phyloP scores from a whole-genome alignment of 2,797 vertebrate genomes.

The Danio choprae region DNA sequence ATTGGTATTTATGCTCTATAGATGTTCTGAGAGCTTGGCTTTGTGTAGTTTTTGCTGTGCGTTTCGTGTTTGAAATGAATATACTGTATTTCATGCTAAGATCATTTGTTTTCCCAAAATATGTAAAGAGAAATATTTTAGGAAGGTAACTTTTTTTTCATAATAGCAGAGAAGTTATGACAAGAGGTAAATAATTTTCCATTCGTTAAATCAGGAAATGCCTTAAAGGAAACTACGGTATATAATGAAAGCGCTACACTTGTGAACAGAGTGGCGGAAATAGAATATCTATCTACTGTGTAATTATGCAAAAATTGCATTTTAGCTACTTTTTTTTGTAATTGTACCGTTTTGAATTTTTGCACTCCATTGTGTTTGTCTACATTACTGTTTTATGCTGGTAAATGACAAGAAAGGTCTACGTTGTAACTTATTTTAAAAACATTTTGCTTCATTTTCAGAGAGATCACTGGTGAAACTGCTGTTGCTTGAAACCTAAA shows the following conservation, averaged over 20 bases:
- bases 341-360: not conserved
- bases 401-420: not conserved
- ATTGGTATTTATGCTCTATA: conserved; percentile 16
- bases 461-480: not conserved
- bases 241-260: not conserved
- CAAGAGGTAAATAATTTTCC: not conserved
- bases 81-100: conserved; percentile 49
- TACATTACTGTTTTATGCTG: not conserved
- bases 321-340: not conserved
- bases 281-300: conserved; percentile 10
- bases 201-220: conserved; percentile 14
- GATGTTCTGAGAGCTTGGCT: conserved; percentile 34
- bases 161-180: not conserved
- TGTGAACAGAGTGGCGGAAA: not conserved
- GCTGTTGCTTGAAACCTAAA: conserved; percentile 4
- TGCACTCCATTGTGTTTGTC: conserved; percentile 17
- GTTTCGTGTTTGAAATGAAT: conserved; percentile 50
- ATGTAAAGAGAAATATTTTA: conserved; percentile 19
- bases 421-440: not conserved
- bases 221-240: not conserved
- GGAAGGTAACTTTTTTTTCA: conserved; percentile 50
- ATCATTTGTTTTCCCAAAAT: conserved; percentile 14
- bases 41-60: conserved; percentile 33
- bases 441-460: not conserved
- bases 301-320: conserved; percentile 1